Conservation (phyloP, 37 sponge, comb jelly and placozoan genomes). For the Diacarnus erythraeanus region DNA sequence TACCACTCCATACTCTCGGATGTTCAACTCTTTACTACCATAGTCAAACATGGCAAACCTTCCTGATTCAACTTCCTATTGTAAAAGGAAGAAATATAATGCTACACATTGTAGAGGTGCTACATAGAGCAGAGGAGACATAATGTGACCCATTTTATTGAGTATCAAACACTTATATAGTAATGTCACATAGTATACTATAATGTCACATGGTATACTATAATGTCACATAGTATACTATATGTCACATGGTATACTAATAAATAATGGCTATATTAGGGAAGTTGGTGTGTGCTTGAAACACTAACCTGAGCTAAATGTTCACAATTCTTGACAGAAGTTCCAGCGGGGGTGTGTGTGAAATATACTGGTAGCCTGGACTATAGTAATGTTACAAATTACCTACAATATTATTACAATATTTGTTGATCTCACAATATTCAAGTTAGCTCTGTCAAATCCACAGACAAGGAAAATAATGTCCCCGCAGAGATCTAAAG, state of each 20-base stretch:
- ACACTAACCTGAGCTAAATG: constrained; percentile 83
- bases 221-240: too few species aligned
- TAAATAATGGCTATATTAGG: too few species aligned
- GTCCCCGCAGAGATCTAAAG: constrained; percentile 64
- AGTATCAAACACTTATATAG: too few species aligned
- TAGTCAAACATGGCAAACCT: constrained; percentile 77
- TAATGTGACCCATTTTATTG: too few species aligned
- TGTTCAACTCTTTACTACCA: constrained; percentile 50
- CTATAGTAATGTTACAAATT: constrained; percentile 5
- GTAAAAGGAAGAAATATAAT: background rate
- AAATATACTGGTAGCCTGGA: constrained; percentile 79
- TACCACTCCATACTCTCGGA: constrained; percentile 64
- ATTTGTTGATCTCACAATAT: constrained; percentile 57
- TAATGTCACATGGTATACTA: too few species aligned
- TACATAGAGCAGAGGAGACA: background rate
- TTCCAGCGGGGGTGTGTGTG: constrained; percentile 94
- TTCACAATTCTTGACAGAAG: constrained; percentile 77
- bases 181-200: too few species aligned
- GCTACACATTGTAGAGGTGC: background rate
- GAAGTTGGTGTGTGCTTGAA: too few species aligned
- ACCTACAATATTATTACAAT: background rate
- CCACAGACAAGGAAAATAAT: constrained; percentile 86
- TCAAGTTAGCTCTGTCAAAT: constrained; percentile 58
- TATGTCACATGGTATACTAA: too few species aligned
- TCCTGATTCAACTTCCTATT: constrained; percentile 60